Evolutionary conservation across 2,888 invertebrate species (phyloP), one percentile per base, ranked within the genome.

Genomic region (Drosophila ezoana): DNA sequence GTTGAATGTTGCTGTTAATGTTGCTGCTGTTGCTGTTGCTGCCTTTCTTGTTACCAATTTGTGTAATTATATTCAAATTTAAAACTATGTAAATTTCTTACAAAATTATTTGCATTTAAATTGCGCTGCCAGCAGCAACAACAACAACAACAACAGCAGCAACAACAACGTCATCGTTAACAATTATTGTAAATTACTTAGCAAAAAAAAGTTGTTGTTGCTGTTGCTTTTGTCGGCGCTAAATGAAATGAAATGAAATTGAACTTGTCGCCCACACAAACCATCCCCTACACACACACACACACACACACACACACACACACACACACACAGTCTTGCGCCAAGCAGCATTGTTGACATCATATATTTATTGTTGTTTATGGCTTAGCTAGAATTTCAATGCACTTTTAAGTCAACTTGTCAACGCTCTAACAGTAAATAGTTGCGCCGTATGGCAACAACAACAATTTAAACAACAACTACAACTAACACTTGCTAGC

Each of bases 31-130:
- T 48, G 49, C 16, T 53, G 41, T 43, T 51, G 37, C 37, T 18
- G 20, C 58, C 58, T 69, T 72, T 57, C 56, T 72, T 75, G 86
- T 64, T 60, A 68, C 62, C 80, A 89, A 89, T 86, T 86, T 80
- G 65, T 75, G 88, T 72, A 87, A 89, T 89, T 89, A 82, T 86
- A 86, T 86, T 86, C 80, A 89, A 86, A 86, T 89, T 88, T 89
- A 69, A 81, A 68, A 68, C 86, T 77, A 85, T 87, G 87, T 65
- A 80, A 80, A 85, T 82, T 82, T 86, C 76, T 72, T 78, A 78
- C 81, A 86, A 80, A 70, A 77, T 81, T 84, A 79, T 89, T 89
- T 87, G 79, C 89, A 87, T 82, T 85, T 76, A 70, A 84, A 89
- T 89, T 76, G 85, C 64, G 56, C 64, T 45, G 47, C 56, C 53